A percentile compares a stretch with the other conserved stretches of the same genome.
Conservation (phyloP, 2,888 invertebrate genomes). For the Caenorhabditis auriculariae region DNA sequence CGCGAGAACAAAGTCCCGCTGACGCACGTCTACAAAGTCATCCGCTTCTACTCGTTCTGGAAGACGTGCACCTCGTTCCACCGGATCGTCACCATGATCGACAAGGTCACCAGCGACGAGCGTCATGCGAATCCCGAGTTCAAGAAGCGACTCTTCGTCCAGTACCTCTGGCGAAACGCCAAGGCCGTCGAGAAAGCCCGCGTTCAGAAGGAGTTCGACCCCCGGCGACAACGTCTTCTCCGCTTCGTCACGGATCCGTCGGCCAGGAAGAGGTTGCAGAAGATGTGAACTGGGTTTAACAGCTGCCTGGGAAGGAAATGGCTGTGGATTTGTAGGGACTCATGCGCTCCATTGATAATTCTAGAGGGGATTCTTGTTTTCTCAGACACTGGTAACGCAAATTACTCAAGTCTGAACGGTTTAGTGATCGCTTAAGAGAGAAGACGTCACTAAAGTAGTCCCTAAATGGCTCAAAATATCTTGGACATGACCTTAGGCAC, state of each 20-base stretch:
- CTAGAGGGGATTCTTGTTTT: no score
- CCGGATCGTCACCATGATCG: slow-evolving; percentile 63
- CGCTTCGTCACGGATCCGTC: slow-evolving; percentile 59
- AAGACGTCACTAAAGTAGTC: no score
- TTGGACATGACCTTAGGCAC: no score
- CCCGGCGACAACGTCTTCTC: slow-evolving; percentile 57
- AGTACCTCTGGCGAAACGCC: slow-evolving; percentile 63
- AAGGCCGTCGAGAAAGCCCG: slow-evolving; percentile 61
- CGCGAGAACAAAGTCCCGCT: slow-evolving; percentile 45
- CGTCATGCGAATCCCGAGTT: slow-evolving; percentile 40
- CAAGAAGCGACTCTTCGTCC: slow-evolving; percentile 60
- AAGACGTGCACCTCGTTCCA: slow-evolving; percentile 63
- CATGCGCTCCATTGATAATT: slow-evolving; percentile 5
- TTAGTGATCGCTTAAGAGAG: no score
- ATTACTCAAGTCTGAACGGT: no score
- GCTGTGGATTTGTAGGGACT: slow-evolving; percentile 8
- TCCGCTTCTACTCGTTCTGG: slow-evolving; percentile 63
- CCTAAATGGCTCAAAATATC: no score
- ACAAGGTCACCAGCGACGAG: slow-evolving; percentile 44
- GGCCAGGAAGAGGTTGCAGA: slow-evolving; percentile 41
- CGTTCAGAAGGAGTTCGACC: slow-evolving; percentile 62
- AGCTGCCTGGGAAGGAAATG: not conserved
- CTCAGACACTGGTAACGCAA: no score
- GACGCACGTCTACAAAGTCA: slow-evolving; percentile 61
- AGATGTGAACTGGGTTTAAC: slow-evolving; percentile 22